Conservation (phyloP, 2,113 vertebrate genomes). For the Leuciscus idus region DNA sequence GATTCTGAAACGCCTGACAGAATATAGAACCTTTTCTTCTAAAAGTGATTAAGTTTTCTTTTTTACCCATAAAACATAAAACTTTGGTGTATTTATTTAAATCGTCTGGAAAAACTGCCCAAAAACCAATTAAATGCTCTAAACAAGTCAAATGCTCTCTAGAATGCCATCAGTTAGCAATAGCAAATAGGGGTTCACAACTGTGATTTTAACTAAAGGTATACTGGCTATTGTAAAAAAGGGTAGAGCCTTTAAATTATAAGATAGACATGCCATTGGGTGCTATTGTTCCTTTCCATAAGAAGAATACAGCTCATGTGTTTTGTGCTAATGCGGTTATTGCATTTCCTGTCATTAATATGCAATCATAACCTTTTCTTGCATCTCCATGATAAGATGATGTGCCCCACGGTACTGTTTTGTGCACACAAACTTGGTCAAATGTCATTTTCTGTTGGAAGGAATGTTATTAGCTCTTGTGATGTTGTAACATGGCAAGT, state of each 20-base stretch:
- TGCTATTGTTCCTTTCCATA: background rate
- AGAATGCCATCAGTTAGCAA: background rate
- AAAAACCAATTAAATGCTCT: background rate
- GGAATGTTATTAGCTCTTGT: conserved; percentile 35
- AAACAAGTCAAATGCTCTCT: background rate
- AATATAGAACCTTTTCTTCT: too few species aligned
- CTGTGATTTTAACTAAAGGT: background rate
- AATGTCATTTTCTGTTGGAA: conserved; percentile 35
- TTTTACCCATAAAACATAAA: background rate
- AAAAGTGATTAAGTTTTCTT: background rate
- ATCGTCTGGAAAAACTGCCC: background rate
- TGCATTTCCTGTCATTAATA: conserved; percentile 30
- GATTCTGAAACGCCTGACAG: too few species aligned
- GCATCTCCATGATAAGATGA: conserved; percentile 32
- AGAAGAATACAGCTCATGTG: background rate
- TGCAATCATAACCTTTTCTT: conserved; percentile 41
- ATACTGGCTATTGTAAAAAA: background rate
- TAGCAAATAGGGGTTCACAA: background rate
- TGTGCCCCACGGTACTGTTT: conserved; percentile 16
- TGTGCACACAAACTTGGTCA: conserved; percentile 29
- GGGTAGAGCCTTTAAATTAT: background rate
- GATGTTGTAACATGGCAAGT: conserved; percentile 16
- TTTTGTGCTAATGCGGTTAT: conserved; percentile 16
- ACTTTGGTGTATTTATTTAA: background rate
- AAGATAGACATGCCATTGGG: background rate